Evolutionary conservation across 2,113 vertebrate species (phyloP).

Genomic region (Tachycineta bicolor): DNA sequence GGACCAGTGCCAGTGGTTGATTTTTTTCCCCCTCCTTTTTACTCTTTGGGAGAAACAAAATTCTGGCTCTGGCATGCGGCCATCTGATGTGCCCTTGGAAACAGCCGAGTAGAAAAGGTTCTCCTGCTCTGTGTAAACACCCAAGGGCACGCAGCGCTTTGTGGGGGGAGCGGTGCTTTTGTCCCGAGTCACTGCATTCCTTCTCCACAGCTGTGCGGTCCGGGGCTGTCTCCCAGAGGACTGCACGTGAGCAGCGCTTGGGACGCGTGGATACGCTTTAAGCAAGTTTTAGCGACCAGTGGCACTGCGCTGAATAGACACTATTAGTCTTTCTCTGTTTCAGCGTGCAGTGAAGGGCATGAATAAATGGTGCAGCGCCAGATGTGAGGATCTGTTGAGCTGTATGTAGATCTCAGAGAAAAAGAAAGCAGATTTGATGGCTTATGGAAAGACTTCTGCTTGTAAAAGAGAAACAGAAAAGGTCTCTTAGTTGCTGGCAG

Average conservation of each 20-base stretch:
- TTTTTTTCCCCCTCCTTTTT: too few relatives aligned
- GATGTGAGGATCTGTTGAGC: background rate
- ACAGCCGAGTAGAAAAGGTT: background rate
- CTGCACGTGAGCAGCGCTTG: background rate
- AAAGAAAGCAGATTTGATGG: background rate
- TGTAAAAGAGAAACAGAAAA: background rate
- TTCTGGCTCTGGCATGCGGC: background rate
- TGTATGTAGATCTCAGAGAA: background rate
- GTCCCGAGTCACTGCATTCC: background rate
- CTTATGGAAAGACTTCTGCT: background rate
- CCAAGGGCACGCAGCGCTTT: background rate
- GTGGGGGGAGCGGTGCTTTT: background rate
- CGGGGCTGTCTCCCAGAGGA: background rate
- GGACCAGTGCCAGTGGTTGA: background rate
- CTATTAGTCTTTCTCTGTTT: background rate
- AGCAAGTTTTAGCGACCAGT: background rate
- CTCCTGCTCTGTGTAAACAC: background rate
- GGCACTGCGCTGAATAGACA: background rate
- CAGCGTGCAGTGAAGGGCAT: background rate
- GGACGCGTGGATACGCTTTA: background rate
- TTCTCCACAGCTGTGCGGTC: background rate
- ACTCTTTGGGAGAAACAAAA: background rate
- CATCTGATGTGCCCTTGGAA: background rate
- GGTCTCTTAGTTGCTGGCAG: background rate
- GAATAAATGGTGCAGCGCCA: background rate